Base-by-base conservation (phyloP, 2,113 vertebrate species). In the Pterocles orientalis region DNA sequence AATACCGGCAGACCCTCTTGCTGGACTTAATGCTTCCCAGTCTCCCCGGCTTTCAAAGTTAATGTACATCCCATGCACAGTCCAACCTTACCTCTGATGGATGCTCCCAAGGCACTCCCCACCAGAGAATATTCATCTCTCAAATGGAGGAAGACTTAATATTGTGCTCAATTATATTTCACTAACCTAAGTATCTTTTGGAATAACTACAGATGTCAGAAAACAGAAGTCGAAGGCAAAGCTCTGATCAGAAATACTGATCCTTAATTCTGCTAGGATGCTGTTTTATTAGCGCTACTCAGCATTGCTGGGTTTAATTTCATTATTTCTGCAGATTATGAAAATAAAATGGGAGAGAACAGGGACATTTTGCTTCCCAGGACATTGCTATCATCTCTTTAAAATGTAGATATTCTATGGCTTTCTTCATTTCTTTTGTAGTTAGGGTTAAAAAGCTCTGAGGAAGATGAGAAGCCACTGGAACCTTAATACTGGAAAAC, bases 171-270 rank as follows among this genome's bases (percentile, higher is more conserved):
- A 18, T 75, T 79, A 31, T 9, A 43, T 88, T 64, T 57, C 62
- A 91, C 50, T 25, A 34, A 48, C 47, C 83, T 69, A 78, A 60
- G 36, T 10, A 13, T 45, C 48, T 85, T 75, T 65, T 48, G 62
- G 65, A 90, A 36, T 41, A 82, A 75, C 26, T 71, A 7, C 0
- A 3, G 8, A 72, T 8, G 0, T 91, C 86, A 94, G 76, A 92
- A 91, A 68, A 45, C 4, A 31, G 48, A 62, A 92, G 70, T 7
- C 56, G 83, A 73, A 88, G 77, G 90, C 64, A 80, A 70, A 91
- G 72, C 86, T 94, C 85, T 86, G 92, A 86, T 34, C 88, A 96
- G 82, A 92, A 96, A 92, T 48, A 77, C 92, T 75, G 87, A 94
- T 84, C 66, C n/a, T 90, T 81, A 86, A 82, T 90, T 90, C 82